Evolutionary conservation across 2,888 invertebrate species (phyloP).

Genomic region (Sphaerophoria taeniata): DNA sequence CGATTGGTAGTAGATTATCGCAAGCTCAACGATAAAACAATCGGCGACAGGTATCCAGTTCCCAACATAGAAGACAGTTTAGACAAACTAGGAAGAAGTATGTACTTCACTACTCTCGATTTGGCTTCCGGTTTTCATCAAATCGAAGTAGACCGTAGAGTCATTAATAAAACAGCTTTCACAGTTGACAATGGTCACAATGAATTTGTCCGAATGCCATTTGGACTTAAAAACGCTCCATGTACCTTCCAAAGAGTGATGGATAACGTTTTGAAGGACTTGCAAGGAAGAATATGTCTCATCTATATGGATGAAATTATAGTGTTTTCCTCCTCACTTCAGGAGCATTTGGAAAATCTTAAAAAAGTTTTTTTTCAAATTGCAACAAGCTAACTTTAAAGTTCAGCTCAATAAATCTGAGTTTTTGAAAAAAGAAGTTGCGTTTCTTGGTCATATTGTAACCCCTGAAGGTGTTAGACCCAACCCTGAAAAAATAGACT

Average conservation of each 20-base stretch:
- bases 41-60: constrained; percentile 48
- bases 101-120: constrained; percentile 29
- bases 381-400: constrained; percentile 13
- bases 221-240: constrained; percentile 30
- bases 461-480: constrained; percentile 75
- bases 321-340: not conserved
- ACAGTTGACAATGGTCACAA: constrained; percentile 15
- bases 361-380: not conserved
- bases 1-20: constrained; percentile 35
- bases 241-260: constrained; percentile 23
- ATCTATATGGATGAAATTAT: constrained; percentile 5
- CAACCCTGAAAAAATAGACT: constrained; percentile 75
- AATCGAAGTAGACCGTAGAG: constrained; percentile 37
- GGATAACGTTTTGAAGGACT: not conserved
- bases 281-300: not conserved
- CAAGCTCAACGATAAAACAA: constrained; percentile 52
- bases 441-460: constrained; percentile 77
- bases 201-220: constrained; percentile 40
- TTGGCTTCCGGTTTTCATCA: constrained; percentile 53
- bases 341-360: not conserved
- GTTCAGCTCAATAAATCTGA: constrained; percentile 50
- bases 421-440: constrained; percentile 76
- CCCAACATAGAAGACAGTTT: constrained; percentile 27
- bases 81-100: constrained; percentile 32
- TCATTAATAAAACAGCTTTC: constrained; percentile 33